A percentile compares a stretch with the other conserved stretches of the same genome.
phyloP scores from a whole-genome alignment of 2,888 invertebrate genomes.

The Nasonia oneida region DNA sequence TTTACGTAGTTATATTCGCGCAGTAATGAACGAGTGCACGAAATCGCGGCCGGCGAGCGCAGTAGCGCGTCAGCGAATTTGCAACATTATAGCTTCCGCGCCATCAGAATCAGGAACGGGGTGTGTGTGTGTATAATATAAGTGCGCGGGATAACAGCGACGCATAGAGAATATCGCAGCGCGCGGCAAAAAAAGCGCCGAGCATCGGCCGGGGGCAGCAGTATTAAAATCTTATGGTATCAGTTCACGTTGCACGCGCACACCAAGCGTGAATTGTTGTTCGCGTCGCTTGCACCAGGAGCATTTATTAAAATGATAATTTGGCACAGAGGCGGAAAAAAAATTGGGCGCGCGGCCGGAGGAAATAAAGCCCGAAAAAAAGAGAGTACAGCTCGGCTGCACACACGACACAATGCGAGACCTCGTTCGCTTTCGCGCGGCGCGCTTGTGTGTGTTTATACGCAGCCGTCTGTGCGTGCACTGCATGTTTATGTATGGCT shows the following conservation, averaged over 20 bases:
- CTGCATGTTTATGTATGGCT: conserved; percentile 4
- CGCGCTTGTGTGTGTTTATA: background rate
- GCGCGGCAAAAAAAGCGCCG: conserved; percentile 4
- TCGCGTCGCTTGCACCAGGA: conserved; percentile 59
- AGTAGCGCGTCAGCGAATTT: background rate
- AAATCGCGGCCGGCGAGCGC: background rate
- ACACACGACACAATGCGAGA: conserved; percentile 48
- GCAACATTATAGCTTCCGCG: conserved; percentile 12
- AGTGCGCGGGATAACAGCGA: background rate
- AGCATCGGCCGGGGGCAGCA: conserved; percentile 17
- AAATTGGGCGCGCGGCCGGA: conserved; percentile 8
- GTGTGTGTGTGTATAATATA: background rate
- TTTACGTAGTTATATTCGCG: background rate
- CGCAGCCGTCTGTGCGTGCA: background rate
- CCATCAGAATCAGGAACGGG: background rate
- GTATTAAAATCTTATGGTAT: conserved; percentile 62
- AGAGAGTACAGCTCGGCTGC: conserved; percentile 12
- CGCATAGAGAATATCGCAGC: background rate
- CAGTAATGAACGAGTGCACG: background rate
- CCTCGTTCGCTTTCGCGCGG: background rate
- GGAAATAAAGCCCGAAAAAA: conserved; percentile 53
- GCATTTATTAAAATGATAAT: conserved; percentile 62
- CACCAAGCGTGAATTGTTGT: conserved; percentile 56
- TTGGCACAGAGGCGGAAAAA: conserved; percentile 44
- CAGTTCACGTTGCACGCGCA: conserved; percentile 60